Percentiles rank a stretch among this genome's conserved stretches.
Conservation (phyloP, 2,113 vertebrate genomes). For the Typhlomys cinereus region DNA sequence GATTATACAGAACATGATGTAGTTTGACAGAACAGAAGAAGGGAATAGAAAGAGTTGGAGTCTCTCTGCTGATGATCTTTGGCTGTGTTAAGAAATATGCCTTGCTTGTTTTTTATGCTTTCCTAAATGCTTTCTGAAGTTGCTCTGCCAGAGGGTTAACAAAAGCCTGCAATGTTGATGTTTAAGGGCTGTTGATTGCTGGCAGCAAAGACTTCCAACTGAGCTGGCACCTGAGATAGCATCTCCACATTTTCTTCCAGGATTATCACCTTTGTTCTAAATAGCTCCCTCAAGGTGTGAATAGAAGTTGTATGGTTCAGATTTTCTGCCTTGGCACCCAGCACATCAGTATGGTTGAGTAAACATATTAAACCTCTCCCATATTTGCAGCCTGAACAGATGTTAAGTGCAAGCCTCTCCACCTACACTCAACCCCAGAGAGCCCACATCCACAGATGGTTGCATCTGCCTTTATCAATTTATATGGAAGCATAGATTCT, state of each 20-base stretch:
- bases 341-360: conserved; percentile 75
- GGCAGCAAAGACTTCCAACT: conserved; percentile 64
- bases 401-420: conserved; percentile 76
- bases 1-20: neutral
- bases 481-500: conserved; percentile 66
- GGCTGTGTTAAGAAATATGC: conserved; percentile 39
- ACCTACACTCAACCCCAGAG: conserved; percentile 77
- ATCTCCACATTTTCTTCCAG: conserved; percentile 67
- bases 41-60: neutral
- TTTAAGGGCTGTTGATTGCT: conserved; percentile 72
- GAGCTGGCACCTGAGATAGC: conserved; percentile 16
- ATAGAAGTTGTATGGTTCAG: conserved; percentile 73
- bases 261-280: conserved; percentile 76
- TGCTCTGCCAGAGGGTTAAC: conserved; percentile 35
- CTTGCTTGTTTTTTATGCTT: conserved; percentile 35
- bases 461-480: conserved; percentile 69
- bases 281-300: conserved; percentile 66
- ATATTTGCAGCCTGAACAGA: conserved; percentile 75
- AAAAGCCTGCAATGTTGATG: conserved; percentile 48
- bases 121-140: conserved; percentile 55
- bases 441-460: conserved; percentile 61
- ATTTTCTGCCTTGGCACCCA: conserved; percentile 75
- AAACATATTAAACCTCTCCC: conserved; percentile 74
- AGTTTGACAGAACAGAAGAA: neutral
- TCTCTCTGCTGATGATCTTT: conserved; percentile 45